Evolutionary conservation across 2,888 invertebrate species (phyloP).

Genomic region (Drosophila neutralis): DNA sequence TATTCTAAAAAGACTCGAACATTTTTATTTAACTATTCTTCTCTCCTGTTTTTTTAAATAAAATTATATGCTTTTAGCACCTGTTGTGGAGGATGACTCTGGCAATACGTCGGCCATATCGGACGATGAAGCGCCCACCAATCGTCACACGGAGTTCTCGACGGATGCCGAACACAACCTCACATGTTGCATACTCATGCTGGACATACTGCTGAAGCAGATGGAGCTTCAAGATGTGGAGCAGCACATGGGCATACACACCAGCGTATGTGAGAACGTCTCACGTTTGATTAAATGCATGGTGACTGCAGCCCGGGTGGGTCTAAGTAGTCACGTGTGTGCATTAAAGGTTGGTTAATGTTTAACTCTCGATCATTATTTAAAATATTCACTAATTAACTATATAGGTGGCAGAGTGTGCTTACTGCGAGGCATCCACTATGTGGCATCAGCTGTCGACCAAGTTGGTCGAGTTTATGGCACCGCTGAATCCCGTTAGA

Average conservation of each 20-base stretch:
- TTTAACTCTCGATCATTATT: too few species aligned
- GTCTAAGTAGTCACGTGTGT: constrained; percentile 87
- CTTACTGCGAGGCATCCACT: constrained; percentile 96
- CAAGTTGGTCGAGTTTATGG: constrained; percentile 91
- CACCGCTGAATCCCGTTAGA: constrained; percentile 90
- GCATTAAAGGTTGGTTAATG: constrained; percentile 84
- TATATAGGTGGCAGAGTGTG: constrained; percentile 88
- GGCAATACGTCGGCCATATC: constrained; percentile 89
- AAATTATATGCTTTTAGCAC: constrained; percentile 84
- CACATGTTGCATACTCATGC: constrained; percentile 98
- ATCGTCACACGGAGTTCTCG: constrained; percentile 89
- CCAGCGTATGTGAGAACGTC: constrained; percentile 90
- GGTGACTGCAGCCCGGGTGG: constrained; percentile 90
- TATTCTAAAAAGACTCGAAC: neutral
- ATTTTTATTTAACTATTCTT: neutral
- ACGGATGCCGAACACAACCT: constrained; percentile 91
- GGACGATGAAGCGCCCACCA: constrained; percentile 88
- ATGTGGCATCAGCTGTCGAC: constrained; percentile 97
- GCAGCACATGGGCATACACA: constrained; percentile 91
- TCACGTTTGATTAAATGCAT: constrained; percentile 90
- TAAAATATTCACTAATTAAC: neutral
- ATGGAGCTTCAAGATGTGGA: constrained; percentile 95
- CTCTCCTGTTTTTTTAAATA: neutral
- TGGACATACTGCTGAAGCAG: constrained; percentile 97
- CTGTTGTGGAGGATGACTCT: constrained; percentile 89